Percentiles rank a stretch among this genome's conserved stretches.
Evolutionary conservation across 2,888 invertebrate species (phyloP).

Genomic region (Drosophila picticornis): DNA sequence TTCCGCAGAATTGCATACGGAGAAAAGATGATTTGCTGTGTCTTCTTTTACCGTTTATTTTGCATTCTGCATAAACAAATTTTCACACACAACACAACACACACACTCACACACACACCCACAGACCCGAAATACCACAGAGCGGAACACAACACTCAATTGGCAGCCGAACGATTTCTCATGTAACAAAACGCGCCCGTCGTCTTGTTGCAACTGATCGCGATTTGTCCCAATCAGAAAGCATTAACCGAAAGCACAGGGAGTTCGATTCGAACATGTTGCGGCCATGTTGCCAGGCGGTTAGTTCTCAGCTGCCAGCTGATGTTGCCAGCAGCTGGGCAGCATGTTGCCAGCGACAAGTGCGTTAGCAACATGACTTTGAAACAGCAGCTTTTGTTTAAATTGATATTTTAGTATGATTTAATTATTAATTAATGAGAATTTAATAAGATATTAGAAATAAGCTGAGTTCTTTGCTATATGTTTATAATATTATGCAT

Average conservation of each 20-base stretch:
- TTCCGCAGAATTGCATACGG: constrained; percentile 67
- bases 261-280: constrained; percentile 62
- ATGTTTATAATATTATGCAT: not conserved
- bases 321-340: constrained; percentile 24
- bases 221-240: constrained; percentile 55
- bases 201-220: constrained; percentile 81
- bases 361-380: constrained; percentile 36
- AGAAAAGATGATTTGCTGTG: constrained; percentile 52
- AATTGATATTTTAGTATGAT: not conserved
- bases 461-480: not conserved
- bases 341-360: constrained; percentile 53
- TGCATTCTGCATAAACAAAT: constrained; percentile 65
- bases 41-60: constrained; percentile 39
- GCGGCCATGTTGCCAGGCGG: constrained; percentile 41
- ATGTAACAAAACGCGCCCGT: constrained; percentile 78
- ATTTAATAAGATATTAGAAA: not conserved
- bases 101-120: constrained; percentile 19
- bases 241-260: constrained; percentile 21
- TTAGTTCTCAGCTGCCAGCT: not conserved
- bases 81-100: constrained; percentile 57
- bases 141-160: constrained; percentile 28
- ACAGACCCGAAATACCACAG: constrained; percentile 16
- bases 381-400: not conserved
- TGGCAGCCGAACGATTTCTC: constrained; percentile 52
- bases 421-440: not conserved